Evolutionary conservation across 2,797 vertebrate genomes (phyloP).

Genomic region (Passerculus sandwichensis): DNA sequence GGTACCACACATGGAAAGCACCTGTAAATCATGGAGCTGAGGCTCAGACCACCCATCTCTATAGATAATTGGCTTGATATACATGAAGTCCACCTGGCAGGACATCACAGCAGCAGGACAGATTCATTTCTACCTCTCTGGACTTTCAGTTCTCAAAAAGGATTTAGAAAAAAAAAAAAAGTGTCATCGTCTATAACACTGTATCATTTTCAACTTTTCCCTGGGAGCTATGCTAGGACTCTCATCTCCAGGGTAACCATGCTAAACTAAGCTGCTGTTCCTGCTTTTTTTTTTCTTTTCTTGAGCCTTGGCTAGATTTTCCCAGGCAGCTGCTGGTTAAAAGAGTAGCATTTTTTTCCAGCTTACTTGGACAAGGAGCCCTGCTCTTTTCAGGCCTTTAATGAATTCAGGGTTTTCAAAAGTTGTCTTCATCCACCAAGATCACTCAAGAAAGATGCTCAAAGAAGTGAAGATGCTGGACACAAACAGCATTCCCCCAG

Average conservation of each 20-base stretch:
- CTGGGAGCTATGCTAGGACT: not conserved
- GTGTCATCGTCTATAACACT: not conserved
- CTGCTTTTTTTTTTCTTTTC: not conserved
- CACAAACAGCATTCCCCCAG: not conserved
- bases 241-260: not conserved
- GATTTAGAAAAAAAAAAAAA: not conserved
- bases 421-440: not conserved
- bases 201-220: not conserved
- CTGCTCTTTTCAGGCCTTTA: conserved; percentile 4
- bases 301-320: not conserved
- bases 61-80: accelerated
- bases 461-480: not conserved
- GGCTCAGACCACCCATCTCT: not conserved
- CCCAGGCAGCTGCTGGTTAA: conserved; percentile 14
- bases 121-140: not conserved
- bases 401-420: not conserved
- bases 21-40: not conserved
- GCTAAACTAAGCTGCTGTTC: not conserved
- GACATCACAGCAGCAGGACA: not conserved
- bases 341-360: not conserved
- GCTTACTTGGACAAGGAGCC: not conserved
- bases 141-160: not conserved
- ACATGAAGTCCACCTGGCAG: not conserved
- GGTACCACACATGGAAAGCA: accelerated
- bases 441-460: not conserved